phyloP scores from a whole-genome alignment of 1,140 invertebrate genomes.

The Dermatophagoides farinae region DNA sequence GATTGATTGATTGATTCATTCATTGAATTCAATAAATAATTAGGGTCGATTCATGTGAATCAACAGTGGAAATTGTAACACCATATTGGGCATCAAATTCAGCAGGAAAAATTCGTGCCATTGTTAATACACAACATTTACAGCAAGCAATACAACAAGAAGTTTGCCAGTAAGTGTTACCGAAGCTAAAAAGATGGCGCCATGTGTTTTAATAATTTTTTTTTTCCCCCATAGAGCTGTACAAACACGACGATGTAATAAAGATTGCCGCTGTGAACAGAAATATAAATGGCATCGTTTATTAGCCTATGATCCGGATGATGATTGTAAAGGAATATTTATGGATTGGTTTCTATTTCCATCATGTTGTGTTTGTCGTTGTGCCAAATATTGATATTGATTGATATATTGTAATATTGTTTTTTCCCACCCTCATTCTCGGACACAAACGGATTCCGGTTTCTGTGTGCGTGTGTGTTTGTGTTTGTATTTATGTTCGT shows the following conservation, averaged over 20 bases:
- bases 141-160: constrained; percentile 87
- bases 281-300: constrained; percentile 72
- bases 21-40: not conserved
- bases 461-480: too few relatives aligned
- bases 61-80: constrained; percentile 74
- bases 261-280: constrained; percentile 69
- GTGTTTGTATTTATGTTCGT: too few relatives aligned
- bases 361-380: constrained; percentile 62
- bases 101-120: constrained; percentile 64
- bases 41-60: constrained; percentile 59
- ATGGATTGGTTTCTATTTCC: constrained; percentile 90
- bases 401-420: not conserved
- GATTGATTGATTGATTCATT: not conserved
- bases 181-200: not conserved
- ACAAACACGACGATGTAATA: constrained; percentile 49
- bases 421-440: too few relatives aligned
- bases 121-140: constrained; percentile 81
- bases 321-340: constrained; percentile 81
- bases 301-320: constrained; percentile 71
- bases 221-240: constrained; percentile 38
- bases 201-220: not conserved
- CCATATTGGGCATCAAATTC: constrained; percentile 84
- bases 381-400: not conserved
- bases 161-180: constrained; percentile 52
- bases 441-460: too few relatives aligned